Evolutionary conservation across 2,113 vertebrate species (phyloP), one percentile per base, ranked within the genome.

Genomic region (Synodontis membranacea): DNA sequence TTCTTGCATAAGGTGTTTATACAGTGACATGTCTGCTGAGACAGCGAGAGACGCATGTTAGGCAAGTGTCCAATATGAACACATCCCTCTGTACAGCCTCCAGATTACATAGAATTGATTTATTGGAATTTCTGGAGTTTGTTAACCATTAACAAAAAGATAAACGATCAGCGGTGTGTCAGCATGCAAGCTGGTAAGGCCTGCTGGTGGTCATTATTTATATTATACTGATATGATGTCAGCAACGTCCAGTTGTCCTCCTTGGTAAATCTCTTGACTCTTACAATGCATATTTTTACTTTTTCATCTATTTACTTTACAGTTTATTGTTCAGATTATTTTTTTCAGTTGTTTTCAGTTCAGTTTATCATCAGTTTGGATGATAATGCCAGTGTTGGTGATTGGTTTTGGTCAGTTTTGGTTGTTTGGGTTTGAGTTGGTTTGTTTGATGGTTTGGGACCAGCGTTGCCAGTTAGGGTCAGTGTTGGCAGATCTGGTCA

Each of bases 91-190:
- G 48, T 54, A 31, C 5, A 54, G 50, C 28, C 1, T 34, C 17
- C 23, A 23, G 76, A 79, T 79, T 10, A 54, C 31, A 34, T 5
- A 10, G 8, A 79, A 79, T 44, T 34, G 84, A 48, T 52, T 62
- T 34, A 79, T 50, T 37, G 44, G 12, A n/a, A 50, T 60, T 37
- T 79, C 37, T 66, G 19, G 39, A 11, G 70, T 21, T 64, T 11
- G 25, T 34, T 14, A 86, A 23, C 70, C 62, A 70, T 70, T 80
- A 70, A 80, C 76, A 34, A n/a, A 54, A 70, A 25, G 17, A 62
- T 80, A 70, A 54, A 86, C 37, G 6, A 42, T 68, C 31, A 80
- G 46, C 19, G 3, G 82, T 44, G 58, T 52, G 44, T 79, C 21
- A 37, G 58, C n/a, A 78, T 42, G 86, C 58, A 44, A 34, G 37